Percentiles rank a stretch among this genome's conserved stretches.
Evolutionary conservation across 2,888 invertebrate genomes (phyloP).

Genomic region (Pomacea canaliculata): DNA sequence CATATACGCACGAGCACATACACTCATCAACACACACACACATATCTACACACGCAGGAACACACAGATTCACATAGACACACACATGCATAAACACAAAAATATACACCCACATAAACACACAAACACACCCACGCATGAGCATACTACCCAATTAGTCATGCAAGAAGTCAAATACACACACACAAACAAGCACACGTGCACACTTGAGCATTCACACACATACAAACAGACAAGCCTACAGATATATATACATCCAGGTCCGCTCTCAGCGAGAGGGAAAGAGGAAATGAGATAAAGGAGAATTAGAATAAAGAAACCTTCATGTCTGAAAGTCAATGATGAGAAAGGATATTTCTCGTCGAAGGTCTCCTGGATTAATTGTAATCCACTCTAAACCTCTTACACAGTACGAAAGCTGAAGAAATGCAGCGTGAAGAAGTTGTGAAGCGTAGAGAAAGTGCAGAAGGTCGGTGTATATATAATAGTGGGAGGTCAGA

Average conservation of each 20-base stretch:
- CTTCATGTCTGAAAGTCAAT: too few relatives aligned
- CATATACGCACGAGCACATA: not conserved
- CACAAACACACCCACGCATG: not conserved
- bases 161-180: too few relatives aligned
- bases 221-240: not conserved
- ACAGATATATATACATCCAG: not conserved
- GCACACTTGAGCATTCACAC: not conserved
- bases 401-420: too few relatives aligned
- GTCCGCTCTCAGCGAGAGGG: not conserved
- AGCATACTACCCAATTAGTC: too few relatives aligned
- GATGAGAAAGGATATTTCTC: too few relatives aligned
- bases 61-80: not conserved
- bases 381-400: too few relatives aligned
- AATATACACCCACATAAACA: not conserved
- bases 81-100: not conserved
- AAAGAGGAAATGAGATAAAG: not conserved
- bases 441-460: too few relatives aligned
- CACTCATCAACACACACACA: not conserved
- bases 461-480: too few relatives aligned
- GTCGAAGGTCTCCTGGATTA: too few relatives aligned
- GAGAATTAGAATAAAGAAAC: not conserved
- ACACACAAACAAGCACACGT: too few relatives aligned
- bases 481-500: too few relatives aligned
- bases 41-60: not conserved
- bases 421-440: too few relatives aligned